A percentile compares a stretch with the other conserved stretches of the same genome.
phyloP scores from a whole-genome alignment of 2,797 vertebrate genomes.

The Cossypha niveicapilla region DNA sequence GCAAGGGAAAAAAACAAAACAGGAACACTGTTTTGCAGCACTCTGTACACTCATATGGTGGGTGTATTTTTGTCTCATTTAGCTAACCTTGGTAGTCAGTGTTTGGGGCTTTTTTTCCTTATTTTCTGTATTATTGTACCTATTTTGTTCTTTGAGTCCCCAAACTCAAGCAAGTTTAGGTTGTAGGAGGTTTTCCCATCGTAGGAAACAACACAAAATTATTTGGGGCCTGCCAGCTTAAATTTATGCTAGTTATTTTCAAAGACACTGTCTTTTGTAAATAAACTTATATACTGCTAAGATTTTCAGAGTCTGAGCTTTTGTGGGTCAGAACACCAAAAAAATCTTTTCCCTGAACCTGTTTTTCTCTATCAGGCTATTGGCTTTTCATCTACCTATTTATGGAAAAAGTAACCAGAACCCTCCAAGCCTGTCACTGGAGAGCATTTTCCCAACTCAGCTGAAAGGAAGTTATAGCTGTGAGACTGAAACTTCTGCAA shows the following conservation, averaged over 20 bases:
- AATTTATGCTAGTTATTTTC: not conserved
- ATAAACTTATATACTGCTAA: not conserved
- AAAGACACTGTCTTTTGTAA: not conserved
- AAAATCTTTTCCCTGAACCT: not conserved
- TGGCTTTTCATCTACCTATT: not conserved
- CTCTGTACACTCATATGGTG: not conserved
- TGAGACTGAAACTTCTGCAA: conserved; percentile 13
- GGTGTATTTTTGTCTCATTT: not conserved
- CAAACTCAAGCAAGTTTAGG: not conserved
- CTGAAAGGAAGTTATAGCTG: not conserved
- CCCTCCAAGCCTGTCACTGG: not conserved
- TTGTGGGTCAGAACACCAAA: not conserved
- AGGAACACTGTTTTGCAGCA: not conserved
- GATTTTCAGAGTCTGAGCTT: not conserved
- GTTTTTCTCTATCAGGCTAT: not conserved
- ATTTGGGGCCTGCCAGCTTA: not conserved
- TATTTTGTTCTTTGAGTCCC: not conserved
- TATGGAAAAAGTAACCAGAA: not conserved
- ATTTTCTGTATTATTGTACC: not conserved
- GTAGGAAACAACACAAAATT: not conserved
- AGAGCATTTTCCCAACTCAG: not conserved
- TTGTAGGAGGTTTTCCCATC: not conserved
- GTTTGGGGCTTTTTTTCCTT: not conserved
- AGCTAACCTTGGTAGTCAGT: not conserved
- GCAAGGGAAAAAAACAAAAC: not conserved